A percentile compares a stretch with the other conserved stretches of the same genome.
Conservation (phyloP, 2,797 vertebrate species). For the Pampus argenteus region DNA sequence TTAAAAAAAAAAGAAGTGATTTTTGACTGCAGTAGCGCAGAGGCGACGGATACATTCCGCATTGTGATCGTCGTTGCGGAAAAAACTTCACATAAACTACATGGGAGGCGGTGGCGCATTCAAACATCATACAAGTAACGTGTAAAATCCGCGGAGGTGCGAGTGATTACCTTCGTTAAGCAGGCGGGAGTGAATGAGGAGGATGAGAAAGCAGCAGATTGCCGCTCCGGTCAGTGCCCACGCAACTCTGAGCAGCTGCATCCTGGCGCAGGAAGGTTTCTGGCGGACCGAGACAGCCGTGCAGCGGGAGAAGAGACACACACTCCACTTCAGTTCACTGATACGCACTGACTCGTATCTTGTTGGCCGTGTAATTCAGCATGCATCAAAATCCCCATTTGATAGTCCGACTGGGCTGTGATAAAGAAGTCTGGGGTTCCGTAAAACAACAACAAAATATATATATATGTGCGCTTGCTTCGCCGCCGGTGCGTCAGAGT, state of each 20-base stretch:
- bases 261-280: constrained; percentile 84
- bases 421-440: constrained; percentile 30
- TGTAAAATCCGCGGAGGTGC: background rate
- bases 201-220: constrained; percentile 95
- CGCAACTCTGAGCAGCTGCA: constrained; percentile 97
- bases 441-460: background rate
- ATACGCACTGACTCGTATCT: constrained; percentile 72
- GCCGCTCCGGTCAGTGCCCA: constrained; percentile 97
- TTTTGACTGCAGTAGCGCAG: constrained; percentile 6
- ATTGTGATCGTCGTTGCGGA: constrained; percentile 14
- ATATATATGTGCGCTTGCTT: constrained; percentile 35
- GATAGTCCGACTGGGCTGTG: constrained; percentile 59
- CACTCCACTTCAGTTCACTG: constrained; percentile 73
- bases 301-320: constrained; percentile 38
- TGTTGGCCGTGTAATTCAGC: constrained; percentile 43
- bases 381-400: constrained; percentile 48
- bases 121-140: background rate
- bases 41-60: background rate
- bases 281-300: constrained; percentile 64
- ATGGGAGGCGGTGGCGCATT: background rate
- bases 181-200: constrained; percentile 95
- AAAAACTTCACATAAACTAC: constrained; percentile 51
- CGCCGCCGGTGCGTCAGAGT: constrained; percentile 63
- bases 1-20: background rate
- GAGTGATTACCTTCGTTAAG: constrained; percentile 95